phyloP scores from a whole-genome alignment of 2,113 vertebrate genomes.

The Prochilodus magdalenae region DNA sequence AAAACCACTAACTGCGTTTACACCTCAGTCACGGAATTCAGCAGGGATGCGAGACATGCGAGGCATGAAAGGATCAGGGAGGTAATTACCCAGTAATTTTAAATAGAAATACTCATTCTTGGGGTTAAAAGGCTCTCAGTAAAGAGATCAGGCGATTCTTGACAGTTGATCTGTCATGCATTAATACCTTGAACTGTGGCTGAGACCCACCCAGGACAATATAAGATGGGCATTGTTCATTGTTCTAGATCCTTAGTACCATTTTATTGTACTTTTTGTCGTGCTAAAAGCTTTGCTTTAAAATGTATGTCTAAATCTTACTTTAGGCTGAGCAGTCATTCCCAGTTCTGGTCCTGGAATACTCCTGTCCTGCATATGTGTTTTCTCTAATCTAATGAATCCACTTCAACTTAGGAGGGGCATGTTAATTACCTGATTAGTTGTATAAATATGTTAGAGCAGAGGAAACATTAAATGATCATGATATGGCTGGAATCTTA shows the following conservation, averaged over 20 bases:
- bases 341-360: background rate
- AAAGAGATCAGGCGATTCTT: slow-evolving; percentile 54
- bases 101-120: slow-evolving; percentile 69
- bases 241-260: slow-evolving; percentile 43
- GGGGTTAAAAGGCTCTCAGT: slow-evolving; percentile 59
- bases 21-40: slow-evolving; percentile 73
- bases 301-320: background rate
- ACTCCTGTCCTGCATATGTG: background rate
- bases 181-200: slow-evolving; percentile 48
- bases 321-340: background rate
- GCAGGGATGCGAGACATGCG: slow-evolving; percentile 70
- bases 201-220: slow-evolving; percentile 30
- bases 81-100: slow-evolving; percentile 77
- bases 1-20: slow-evolving; percentile 61
- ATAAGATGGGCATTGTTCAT: slow-evolving; percentile 54
- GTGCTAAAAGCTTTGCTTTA: background rate
- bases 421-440: background rate
- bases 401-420: background rate
- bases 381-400: background rate
- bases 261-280: slow-evolving; percentile 16
- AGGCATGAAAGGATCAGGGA: slow-evolving; percentile 62
- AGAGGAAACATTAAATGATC: background rate
- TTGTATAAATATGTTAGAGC: background rate
- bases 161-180: slow-evolving; percentile 50
- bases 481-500: no score